Evolutionary conservation across 1,140 invertebrate genomes (phyloP).

Genomic region (Megathymus violae): DNA sequence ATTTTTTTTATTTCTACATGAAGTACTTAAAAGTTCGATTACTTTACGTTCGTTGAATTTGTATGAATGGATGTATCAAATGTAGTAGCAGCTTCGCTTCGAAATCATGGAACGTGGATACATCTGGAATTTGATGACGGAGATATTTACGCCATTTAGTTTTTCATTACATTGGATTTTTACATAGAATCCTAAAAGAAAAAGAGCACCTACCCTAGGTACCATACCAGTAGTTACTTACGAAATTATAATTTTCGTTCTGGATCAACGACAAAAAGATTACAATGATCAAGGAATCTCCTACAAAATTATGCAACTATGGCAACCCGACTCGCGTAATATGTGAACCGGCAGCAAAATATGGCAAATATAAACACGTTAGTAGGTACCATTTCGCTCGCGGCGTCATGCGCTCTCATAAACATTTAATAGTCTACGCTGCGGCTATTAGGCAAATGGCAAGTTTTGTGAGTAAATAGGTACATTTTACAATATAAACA

Average conservation of each 20-base stretch:
- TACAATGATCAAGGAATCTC: not conserved
- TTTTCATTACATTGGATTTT: no score
- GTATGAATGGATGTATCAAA: no score
- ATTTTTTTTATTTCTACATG: no score
- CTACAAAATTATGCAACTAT: not conserved
- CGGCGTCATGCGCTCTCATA: constrained; percentile 28
- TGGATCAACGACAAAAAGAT: not conserved
- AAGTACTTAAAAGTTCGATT: no score
- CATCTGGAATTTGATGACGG: no score
- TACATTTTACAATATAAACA: constrained; percentile 31
- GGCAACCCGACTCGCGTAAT: constrained; percentile 19
- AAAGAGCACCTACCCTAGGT: no score
- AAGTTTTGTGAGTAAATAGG: constrained; percentile 24
- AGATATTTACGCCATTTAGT: no score
- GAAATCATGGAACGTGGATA: no score
- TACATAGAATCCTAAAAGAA: no score
- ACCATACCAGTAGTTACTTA: no score
- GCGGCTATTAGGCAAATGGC: constrained; percentile 29
- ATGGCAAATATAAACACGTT: constrained; percentile 35
- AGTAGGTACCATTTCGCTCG: constrained; percentile 22
- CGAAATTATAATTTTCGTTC: not conserved
- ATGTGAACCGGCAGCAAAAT: constrained; percentile 34
- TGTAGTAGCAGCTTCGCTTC: no score
- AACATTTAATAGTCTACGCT: constrained; percentile 34
- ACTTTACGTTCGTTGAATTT: no score